Conservation (phyloP, 2,113 vertebrate species). For the Psettodes erumei region DNA sequence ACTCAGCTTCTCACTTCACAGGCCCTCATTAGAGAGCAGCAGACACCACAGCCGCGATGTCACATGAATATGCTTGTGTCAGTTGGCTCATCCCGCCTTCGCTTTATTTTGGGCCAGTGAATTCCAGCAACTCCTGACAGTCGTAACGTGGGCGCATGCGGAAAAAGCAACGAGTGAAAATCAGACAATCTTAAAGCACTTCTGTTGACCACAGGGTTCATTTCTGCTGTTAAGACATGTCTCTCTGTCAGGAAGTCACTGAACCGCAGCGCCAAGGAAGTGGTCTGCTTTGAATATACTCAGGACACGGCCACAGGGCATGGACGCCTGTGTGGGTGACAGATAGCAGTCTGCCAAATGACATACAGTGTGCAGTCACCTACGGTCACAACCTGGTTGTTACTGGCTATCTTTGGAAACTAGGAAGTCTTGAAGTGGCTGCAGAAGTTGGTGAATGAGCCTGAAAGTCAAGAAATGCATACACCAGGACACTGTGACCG, state of each 20-base stretch:
- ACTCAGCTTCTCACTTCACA: slow-evolving; percentile 52
- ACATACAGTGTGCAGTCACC: neutral
- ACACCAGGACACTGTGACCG: slow-evolving; percentile 1
- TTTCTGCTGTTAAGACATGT: slow-evolving; percentile 30
- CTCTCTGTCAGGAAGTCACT: slow-evolving; percentile 23
- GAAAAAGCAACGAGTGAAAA: slow-evolving; percentile 30
- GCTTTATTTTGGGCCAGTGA: slow-evolving; percentile 36
- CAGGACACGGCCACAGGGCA: slow-evolving; percentile 20
- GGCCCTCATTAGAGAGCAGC: slow-evolving; percentile 49
- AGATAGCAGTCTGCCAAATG: slow-evolving; percentile 30
- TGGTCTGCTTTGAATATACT: slow-evolving; percentile 31
- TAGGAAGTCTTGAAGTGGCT: slow-evolving; percentile 3
- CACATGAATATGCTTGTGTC: slow-evolving; percentile 43
- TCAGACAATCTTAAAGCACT: slow-evolving; percentile 33
- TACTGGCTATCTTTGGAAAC: neutral
- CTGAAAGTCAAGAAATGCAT: slow-evolving; percentile 31
- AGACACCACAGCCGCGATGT: slow-evolving; percentile 34
- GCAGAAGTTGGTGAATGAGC: slow-evolving; percentile 15
- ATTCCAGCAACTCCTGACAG: slow-evolving; percentile 36
- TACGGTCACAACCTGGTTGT: slow-evolving; percentile 13
- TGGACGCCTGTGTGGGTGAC: slow-evolving; percentile 30
- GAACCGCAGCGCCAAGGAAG: slow-evolving; percentile 46
- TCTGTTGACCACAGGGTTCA: slow-evolving; percentile 44
- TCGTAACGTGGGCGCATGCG: slow-evolving; percentile 26
- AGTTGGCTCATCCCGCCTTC: slow-evolving; percentile 33